Evolutionary conservation across 2,797 vertebrate genomes (phyloP).

Genomic region (Hemitrygon akajei): DNA sequence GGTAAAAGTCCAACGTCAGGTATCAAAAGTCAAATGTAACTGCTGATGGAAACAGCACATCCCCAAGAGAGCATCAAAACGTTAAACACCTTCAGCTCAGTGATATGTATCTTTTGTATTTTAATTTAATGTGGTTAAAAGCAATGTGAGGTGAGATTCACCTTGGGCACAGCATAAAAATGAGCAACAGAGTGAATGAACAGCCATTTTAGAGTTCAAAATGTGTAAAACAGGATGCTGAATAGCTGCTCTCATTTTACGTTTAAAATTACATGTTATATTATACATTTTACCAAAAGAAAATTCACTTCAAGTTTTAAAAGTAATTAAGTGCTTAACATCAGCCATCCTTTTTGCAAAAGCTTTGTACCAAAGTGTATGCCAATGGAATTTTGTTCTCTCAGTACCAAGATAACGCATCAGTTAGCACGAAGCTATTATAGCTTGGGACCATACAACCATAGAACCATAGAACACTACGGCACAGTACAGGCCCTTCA

Average conservation of each 20-base stretch:
- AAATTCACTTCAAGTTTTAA: neutral
- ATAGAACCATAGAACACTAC: no score
- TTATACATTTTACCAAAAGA: neutral
- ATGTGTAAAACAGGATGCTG: neutral
- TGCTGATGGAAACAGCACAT: neutral
- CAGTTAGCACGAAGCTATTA: no score
- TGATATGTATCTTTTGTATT: neutral
- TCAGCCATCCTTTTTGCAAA: neutral
- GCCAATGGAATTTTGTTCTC: neutral
- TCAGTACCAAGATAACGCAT: no score
- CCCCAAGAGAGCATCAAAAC: neutral
- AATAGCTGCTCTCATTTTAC: neutral
- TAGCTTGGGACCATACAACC: no score
- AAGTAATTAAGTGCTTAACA: neutral
- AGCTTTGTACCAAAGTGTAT: neutral
- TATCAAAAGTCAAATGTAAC: constrained; percentile 46
- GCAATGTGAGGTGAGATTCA: neutral
- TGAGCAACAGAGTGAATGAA: neutral
- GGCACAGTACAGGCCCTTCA: no score
- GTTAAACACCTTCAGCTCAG: neutral
- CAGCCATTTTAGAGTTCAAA: neutral
- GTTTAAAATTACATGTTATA: no score
- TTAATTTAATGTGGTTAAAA: neutral
- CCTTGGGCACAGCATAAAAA: neutral
- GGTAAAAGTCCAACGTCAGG: constrained; percentile 74